Base-by-base conservation (phyloP, 1,140 invertebrate genomes). In the Dreissena rostriformis region DNA sequence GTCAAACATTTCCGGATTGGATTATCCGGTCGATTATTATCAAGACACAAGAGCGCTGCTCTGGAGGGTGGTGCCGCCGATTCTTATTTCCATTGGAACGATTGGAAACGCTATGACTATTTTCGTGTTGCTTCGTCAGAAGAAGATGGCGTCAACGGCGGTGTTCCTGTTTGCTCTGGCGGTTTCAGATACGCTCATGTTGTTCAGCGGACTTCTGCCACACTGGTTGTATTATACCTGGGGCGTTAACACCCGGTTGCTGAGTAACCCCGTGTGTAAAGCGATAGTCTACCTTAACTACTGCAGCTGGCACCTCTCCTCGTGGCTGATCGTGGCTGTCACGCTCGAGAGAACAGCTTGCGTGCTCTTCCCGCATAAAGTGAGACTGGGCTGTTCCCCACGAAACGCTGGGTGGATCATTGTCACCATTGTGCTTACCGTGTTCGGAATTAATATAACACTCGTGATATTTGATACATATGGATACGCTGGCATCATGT, bases 291-390 rank as follows among this genome's bases (percentile, higher is more conserved):
- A 74, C 74, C 26, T 86, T 11, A 73, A 85, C 0, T 90, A 90
- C 66, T 66, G 78, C 17, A 55, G 78, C 0, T 14, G 80, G 7
- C 79, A 88, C 49, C 70, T 65, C 17, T 90, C 89, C 7, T 75
- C 88, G 1, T 91, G 89, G 89, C 71, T 87, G 6, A 73, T 90
- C 6, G 89, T 88, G 15, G 74, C 83, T 0, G 88, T 91, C 53
- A 89, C 90, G 14, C 17, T 84, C 10, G 89, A 91, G 39, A 67
- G 90, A 12, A 76, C 84, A 15, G 71, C 87, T 6, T 85, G 84
- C 17, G 87, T 89, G 5, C 85, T 85, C 22, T 71, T 86, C 19
- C 90, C 90, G 0, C 86, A 88, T 24, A 85, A 85, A 22, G 84
- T 82, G 1, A 79, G 61, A 39, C 12, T 57, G 2, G 29, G 75